Percentiles rank a stretch among this genome's conserved stretches.
Conservation (phyloP, 1,140 invertebrate species). For the Oryctes rhinoceros region DNA sequence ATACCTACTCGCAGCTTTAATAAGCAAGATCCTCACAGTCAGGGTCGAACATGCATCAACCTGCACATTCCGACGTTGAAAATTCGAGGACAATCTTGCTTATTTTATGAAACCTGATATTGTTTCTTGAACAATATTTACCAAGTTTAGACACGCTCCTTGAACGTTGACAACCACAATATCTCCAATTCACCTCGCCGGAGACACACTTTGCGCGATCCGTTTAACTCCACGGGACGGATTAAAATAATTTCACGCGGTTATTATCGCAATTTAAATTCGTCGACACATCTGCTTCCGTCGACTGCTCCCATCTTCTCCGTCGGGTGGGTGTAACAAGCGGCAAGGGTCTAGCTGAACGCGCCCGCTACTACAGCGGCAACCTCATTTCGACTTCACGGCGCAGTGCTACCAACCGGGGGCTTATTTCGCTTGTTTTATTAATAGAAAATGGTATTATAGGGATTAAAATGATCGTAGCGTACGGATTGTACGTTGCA, state of each 20-base stretch:
- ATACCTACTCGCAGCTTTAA: no score
- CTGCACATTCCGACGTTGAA: no score
- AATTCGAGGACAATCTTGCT: no score
- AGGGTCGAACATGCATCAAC: no score
- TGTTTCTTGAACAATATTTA: no score
- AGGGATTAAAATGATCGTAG: background rate
- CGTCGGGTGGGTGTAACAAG: background rate
- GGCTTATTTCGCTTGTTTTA: constrained; percentile 9
- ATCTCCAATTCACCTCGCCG: no score
- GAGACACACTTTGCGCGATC: no score
- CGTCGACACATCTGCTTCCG: constrained; percentile 12
- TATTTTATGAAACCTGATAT: no score
- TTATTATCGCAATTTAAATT: constrained; percentile 16
- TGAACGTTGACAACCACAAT: no score
- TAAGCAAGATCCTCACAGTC: no score
- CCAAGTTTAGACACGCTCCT: no score
- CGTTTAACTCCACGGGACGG: background rate
- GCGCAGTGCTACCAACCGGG: background rate
- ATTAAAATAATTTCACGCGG: constrained; percentile 13
- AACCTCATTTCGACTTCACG: background rate
- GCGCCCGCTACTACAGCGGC: background rate
- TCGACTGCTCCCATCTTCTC: background rate
- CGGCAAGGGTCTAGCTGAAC: background rate
- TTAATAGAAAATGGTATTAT: background rate
- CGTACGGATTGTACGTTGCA: no score